phyloP scores from a whole-genome alignment of 2,797 vertebrate species.

The Alauda arvensis region DNA sequence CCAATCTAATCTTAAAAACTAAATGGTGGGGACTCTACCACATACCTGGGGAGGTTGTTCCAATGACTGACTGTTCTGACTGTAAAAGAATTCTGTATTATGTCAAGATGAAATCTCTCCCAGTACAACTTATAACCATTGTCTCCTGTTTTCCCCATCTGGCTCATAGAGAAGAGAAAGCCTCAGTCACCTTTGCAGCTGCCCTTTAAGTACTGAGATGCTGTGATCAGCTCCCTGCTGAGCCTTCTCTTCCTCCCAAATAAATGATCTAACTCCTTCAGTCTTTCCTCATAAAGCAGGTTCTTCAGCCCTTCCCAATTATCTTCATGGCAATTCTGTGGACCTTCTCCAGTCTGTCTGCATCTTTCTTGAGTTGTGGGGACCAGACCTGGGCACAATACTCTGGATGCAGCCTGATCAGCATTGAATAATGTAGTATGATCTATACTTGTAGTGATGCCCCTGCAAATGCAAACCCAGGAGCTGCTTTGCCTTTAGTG shows the following conservation, averaged over 20 bases:
- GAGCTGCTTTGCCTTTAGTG: background rate
- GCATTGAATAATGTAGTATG: background rate
- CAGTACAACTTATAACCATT: too few species aligned
- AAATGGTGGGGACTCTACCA: too few species aligned
- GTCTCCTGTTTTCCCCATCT: background rate
- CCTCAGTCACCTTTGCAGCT: background rate
- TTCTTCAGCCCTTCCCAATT: background rate
- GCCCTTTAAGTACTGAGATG: background rate
- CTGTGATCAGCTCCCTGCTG: fast-evolving
- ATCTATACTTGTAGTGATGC: background rate
- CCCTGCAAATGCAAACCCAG: background rate
- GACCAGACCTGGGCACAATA: background rate
- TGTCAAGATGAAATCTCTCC: background rate
- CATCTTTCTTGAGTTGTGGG: background rate
- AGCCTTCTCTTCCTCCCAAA: background rate
- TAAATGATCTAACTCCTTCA: background rate
- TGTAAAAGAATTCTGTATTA: background rate
- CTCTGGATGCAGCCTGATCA: background rate
- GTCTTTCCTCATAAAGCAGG: too few species aligned
- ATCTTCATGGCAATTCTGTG: background rate
- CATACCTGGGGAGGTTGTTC: background rate
- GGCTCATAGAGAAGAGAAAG: background rate
- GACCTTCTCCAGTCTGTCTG: background rate
- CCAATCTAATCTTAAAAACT: background rate
- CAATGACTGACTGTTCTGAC: background rate